A percentile compares a stretch with the other conserved stretches of the same genome.
Conservation (phyloP, 1,140 invertebrate species). For the Colletes latitarsis region DNA sequence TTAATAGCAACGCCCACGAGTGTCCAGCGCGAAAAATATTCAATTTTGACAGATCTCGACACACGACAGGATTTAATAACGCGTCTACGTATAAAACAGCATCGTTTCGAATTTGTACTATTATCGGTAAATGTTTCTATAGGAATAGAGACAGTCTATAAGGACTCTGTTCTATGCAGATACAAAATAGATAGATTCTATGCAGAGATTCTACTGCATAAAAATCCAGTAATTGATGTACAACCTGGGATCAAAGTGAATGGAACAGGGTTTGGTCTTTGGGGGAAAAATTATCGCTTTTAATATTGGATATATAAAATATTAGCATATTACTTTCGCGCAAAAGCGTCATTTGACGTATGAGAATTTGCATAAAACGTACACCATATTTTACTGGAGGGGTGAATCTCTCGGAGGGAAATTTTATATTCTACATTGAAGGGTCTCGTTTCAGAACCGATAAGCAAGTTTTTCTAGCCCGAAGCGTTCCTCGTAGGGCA, state of each 20-base stretch:
- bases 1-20: no score
- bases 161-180: no score
- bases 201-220: no score
- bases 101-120: no score
- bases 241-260: conserved; percentile 4
- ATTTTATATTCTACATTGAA: background rate
- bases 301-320: background rate
- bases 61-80: no score
- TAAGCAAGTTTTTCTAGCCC: background rate
- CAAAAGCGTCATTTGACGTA: background rate
- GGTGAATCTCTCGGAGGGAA: background rate
- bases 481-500: background rate
- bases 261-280: background rate
- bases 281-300: background rate
- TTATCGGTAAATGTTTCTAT: no score
- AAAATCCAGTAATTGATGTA: background rate
- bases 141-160: no score
- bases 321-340: background rate
- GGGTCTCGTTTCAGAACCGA: background rate
- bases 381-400: background rate
- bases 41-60: no score
- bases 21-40: no score
- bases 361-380: background rate
- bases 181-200: no score
- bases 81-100: no score